phyloP scores from a whole-genome alignment of 2,113 vertebrate species.

The Isurus oxyrinchus region DNA sequence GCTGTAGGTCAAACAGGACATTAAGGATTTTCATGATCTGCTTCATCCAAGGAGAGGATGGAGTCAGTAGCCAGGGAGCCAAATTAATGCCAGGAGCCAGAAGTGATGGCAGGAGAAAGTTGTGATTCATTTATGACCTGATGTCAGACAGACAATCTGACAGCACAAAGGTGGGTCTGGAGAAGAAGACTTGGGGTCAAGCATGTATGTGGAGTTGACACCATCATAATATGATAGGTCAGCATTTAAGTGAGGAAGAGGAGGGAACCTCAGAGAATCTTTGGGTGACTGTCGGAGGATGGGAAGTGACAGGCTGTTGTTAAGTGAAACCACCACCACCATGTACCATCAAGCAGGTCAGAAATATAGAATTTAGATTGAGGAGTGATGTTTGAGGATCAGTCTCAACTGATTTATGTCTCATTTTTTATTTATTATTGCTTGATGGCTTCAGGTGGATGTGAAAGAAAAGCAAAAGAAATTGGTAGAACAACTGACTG shows the following conservation, averaged over 20 bases:
- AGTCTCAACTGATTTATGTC: constrained; percentile 31
- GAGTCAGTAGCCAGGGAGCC: background rate
- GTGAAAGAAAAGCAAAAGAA: constrained; percentile 98
- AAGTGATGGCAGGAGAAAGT: background rate
- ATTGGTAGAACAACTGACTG: constrained; percentile 90
- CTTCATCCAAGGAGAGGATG: background rate
- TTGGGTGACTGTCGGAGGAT: background rate
- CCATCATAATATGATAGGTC: background rate
- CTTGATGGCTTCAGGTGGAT: constrained; percentile 66
- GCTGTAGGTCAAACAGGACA: background rate
- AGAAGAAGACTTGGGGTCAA: background rate
- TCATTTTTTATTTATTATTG: background rate
- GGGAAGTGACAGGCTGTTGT: background rate
- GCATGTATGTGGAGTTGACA: background rate
- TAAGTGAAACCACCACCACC: background rate
- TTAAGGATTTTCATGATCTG: background rate
- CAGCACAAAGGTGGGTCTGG: background rate
- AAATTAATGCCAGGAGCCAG: background rate
- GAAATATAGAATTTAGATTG: background rate
- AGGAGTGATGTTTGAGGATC: background rate
- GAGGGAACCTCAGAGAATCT: background rate
- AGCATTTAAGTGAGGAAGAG: background rate
- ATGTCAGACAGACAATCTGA: background rate
- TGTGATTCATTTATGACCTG: background rate
- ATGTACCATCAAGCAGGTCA: background rate